Percentiles rank a stretch among this genome's conserved stretches.
phyloP scores from a whole-genome alignment of 2,113 vertebrate genomes.

The Taxidea taxus region DNA sequence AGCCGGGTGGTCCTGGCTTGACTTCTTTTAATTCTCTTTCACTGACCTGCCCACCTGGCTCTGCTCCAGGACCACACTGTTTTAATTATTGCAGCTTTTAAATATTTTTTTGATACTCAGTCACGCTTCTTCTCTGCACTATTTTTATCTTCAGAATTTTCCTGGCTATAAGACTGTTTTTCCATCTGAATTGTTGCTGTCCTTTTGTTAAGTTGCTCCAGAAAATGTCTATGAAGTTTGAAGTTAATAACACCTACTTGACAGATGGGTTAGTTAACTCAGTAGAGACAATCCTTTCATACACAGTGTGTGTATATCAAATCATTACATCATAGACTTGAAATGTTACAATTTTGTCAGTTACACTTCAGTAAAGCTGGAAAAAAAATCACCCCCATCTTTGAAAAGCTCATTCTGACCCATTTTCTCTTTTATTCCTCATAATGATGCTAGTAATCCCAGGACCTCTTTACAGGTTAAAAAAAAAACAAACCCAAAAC shows the following conservation, averaged over 20 bases:
- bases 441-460: background rate
- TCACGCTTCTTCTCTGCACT: background rate
- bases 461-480: background rate
- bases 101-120: background rate
- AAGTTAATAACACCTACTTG: background rate
- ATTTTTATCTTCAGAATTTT: background rate
- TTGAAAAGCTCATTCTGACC: background rate
- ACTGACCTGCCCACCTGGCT: background rate
- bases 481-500: too few species aligned
- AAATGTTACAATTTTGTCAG: background rate
- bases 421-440: background rate
- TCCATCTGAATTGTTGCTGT: background rate
- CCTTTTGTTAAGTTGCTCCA: background rate
- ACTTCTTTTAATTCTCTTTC: background rate
- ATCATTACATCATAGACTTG: background rate
- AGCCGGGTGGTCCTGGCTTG: background rate
- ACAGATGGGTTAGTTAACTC: background rate
- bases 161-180: background rate
- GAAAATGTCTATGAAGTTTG: background rate
- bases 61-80: background rate
- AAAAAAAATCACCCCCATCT: background rate
- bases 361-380: background rate
- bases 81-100: background rate
- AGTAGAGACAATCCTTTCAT: background rate
- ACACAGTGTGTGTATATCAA: background rate